These are phyloP conservation scores for Malacoctenus gilli DNA, from an alignment of 2,797 vertebrate genomes.

Conservation along the genomic window DNA sequence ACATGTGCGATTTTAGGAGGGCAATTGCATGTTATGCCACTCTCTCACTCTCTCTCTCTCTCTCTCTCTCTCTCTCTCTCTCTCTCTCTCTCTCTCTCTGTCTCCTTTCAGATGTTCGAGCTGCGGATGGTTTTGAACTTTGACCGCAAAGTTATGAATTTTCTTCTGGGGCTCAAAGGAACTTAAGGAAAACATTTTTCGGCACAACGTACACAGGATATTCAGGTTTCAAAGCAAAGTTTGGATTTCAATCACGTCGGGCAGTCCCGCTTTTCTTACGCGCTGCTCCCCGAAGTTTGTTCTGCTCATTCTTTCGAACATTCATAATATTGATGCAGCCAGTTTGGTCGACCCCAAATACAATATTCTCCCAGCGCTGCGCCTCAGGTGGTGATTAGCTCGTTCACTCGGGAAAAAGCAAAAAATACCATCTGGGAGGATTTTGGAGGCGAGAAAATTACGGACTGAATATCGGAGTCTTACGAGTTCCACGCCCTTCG, in stretches of 20 bases:
- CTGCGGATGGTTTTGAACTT: slow-evolving; percentile 76
- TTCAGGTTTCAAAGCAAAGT: slow-evolving; percentile 80
- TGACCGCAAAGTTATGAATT: slow-evolving; percentile 83
- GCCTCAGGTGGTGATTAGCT: slow-evolving; percentile 19
- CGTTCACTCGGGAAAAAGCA: slow-evolving; percentile 14
- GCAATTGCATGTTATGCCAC: slow-evolving; percentile 60
- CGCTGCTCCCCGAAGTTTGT: slow-evolving; percentile 65
- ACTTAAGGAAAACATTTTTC: slow-evolving; percentile 71
- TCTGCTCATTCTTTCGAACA: slow-evolving; percentile 61
- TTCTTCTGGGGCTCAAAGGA: slow-evolving; percentile 74
- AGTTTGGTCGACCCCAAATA: slow-evolving; percentile 47
- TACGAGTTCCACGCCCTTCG: slow-evolving; percentile 58
- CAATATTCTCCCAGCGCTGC: slow-evolving; percentile 39
- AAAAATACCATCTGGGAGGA: neutral
- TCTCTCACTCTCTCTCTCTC: slow-evolving; percentile 24
- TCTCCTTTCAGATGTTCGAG: slow-evolving; percentile 52
- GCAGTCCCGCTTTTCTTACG: slow-evolving; percentile 64
- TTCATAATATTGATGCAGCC: slow-evolving; percentile 67
- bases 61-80: slow-evolving; percentile 25
- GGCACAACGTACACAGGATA: slow-evolving; percentile 76
- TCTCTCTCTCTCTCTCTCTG: slow-evolving; percentile 26
- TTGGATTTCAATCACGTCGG: slow-evolving; percentile 69
- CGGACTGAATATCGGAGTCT: slow-evolving; percentile 54
- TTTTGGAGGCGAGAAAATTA: slow-evolving; percentile 17
- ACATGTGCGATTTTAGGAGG: slow-evolving; percentile 72